Evolutionary conservation across 1,140 invertebrate species (phyloP).

Genomic region (Heliothis virescens): DNA sequence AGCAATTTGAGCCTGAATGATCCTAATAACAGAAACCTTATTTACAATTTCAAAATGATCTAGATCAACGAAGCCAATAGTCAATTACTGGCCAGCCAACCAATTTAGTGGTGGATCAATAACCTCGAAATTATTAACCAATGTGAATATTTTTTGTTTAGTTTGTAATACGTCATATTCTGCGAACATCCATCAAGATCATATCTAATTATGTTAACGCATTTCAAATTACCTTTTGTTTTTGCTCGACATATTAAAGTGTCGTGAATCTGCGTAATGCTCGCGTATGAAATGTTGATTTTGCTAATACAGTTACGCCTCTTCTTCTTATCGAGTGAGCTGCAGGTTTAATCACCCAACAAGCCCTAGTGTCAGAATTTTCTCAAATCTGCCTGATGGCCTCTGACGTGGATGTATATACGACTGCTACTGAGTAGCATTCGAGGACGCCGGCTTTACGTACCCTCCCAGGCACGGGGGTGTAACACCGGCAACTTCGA

Average conservation of each 20-base stretch:
- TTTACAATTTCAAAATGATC: not conserved
- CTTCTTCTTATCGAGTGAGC: too few relatives aligned
- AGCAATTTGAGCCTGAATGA: not conserved
- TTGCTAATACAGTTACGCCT: not conserved
- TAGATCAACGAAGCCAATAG: constrained; percentile 14
- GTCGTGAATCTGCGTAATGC: constrained; percentile 6
- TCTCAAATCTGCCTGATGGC: too few relatives aligned
- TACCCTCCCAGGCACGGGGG: too few relatives aligned
- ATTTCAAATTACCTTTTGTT: constrained; percentile 54
- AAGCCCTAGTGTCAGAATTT: too few relatives aligned
- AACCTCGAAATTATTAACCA: constrained; percentile 43
- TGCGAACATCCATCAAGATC: constrained; percentile 55
- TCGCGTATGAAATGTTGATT: not conserved
- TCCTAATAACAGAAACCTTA: not conserved
- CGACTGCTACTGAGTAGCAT: too few relatives aligned
- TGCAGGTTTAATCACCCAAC: too few relatives aligned
- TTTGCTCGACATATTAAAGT: constrained; percentile 19
- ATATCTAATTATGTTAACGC: constrained; percentile 54
- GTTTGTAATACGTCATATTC: constrained; percentile 40
- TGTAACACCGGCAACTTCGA: too few relatives aligned
- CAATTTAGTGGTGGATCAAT: constrained; percentile 41
- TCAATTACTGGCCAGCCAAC: constrained; percentile 3
- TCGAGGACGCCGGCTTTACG: too few relatives aligned
- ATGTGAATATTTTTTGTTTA: constrained; percentile 39
- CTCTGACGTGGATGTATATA: too few relatives aligned